phyloP scores from a whole-genome alignment of 2,888 invertebrate genomes.

The Coelogynopora nodosa region DNA sequence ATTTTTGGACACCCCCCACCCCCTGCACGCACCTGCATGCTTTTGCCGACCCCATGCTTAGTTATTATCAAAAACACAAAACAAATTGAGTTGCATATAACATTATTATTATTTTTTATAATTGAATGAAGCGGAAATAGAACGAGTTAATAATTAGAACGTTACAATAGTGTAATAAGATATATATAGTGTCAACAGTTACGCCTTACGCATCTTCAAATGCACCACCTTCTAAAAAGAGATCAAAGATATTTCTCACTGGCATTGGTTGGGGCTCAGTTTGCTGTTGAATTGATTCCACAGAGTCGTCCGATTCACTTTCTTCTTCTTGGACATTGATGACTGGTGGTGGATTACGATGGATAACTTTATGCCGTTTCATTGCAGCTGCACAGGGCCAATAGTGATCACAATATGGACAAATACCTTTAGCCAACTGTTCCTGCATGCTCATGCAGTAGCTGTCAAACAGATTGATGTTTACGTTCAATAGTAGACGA shows the following conservation, averaged over 20 bases:
- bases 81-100: slow-evolving; percentile 9
- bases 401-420: slow-evolving; percentile 22
- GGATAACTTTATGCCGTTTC: slow-evolving; percentile 15
- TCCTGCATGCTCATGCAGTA: slow-evolving; percentile 34
- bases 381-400: slow-evolving; percentile 30
- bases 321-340: background rate
- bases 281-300: background rate
- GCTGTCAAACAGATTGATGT: slow-evolving; percentile 24
- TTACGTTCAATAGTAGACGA: slow-evolving; percentile 14
- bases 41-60: background rate
- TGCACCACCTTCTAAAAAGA: slow-evolving; percentile 1
- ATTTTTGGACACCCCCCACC: background rate
- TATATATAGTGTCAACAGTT: background rate
- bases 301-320: slow-evolving; percentile 7
- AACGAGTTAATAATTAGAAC: no score
- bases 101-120: slow-evolving; percentile 21
- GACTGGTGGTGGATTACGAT: slow-evolving; percentile 4
- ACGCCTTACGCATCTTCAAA: slow-evolving; percentile 18
- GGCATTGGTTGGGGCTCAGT: slow-evolving; percentile 2
- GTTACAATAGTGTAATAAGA: background rate
- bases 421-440: slow-evolving; percentile 24
- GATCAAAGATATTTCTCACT: slow-evolving; percentile 33
- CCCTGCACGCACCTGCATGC: background rate
- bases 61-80: no score
- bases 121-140: background rate